A percentile compares a stretch with the other conserved stretches of the same genome.
Evolutionary conservation across 2,888 invertebrate species (phyloP).

Genomic region (Mycalesis mineus): DNA sequence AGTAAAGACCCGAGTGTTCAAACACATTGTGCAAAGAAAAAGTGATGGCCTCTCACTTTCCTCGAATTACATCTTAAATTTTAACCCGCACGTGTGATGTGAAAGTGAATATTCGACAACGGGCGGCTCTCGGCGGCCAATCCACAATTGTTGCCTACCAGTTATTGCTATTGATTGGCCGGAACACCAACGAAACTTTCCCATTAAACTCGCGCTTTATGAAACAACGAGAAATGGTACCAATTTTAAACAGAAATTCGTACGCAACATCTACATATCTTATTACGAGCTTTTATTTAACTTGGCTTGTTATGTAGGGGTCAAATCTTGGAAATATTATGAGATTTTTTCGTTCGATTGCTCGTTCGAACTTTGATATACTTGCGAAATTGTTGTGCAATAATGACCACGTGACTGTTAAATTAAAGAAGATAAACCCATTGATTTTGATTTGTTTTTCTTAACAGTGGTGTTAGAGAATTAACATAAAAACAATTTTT

Average conservation of each 20-base stretch:
- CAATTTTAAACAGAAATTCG: not conserved
- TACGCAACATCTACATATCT: not conserved
- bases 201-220: conserved; percentile 38
- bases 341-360: too few relatives aligned
- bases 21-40: conserved; percentile 67
- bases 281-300: too few relatives aligned
- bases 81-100: conserved; percentile 48
- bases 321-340: too few relatives aligned
- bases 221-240: conserved; percentile 17
- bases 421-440: too few relatives aligned
- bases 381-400: too few relatives aligned
- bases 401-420: too few relatives aligned
- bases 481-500: too few relatives aligned
- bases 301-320: too few relatives aligned
- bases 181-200: conserved; percentile 40
- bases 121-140: conserved; percentile 44
- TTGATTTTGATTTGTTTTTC: too few relatives aligned
- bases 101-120: conserved; percentile 61
- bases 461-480: too few relatives aligned
- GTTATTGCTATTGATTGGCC: conserved; percentile 45
- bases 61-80: conserved; percentile 54
- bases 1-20: conserved; percentile 18
- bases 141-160: conserved; percentile 41
- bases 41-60: conserved; percentile 68
- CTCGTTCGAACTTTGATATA: too few relatives aligned